Evolutionary conservation across 1,140 invertebrate genomes (phyloP).

Genomic region (Drosophila teissieri): DNA sequence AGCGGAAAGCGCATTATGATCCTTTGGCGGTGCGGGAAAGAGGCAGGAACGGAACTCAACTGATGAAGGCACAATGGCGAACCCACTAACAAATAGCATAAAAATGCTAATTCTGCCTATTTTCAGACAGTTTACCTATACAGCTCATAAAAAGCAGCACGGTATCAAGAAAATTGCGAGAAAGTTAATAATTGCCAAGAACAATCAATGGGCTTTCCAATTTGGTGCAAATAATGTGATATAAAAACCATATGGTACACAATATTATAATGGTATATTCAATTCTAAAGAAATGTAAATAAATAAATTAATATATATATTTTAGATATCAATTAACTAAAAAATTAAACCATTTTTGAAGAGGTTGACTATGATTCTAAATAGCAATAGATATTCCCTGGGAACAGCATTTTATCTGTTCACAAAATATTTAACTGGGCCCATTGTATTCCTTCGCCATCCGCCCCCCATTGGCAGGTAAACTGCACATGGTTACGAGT

Average conservation of each 20-base stretch:
- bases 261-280: too few species aligned
- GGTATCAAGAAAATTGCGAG: neutral
- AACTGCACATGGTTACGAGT: conserved; percentile 4
- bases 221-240: too few species aligned
- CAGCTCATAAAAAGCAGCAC: conserved; percentile 18
- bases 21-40: neutral
- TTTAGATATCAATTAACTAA: too few species aligned
- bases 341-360: too few species aligned
- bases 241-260: too few species aligned
- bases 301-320: too few species aligned
- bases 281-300: too few species aligned
- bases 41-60: conserved; percentile 8
- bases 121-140: conserved; percentile 33
- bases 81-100: conserved; percentile 34
- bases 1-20: conserved; percentile 26
- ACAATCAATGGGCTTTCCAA: neutral
- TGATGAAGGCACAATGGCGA: conserved; percentile 30
- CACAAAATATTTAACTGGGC: conserved; percentile 12
- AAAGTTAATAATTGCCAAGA: neutral
- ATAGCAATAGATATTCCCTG: neutral
- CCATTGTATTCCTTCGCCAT: conserved; percentile 54
- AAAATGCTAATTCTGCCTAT: conserved; percentile 39
- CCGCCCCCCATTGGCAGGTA: conserved; percentile 58
- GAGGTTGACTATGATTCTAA: neutral
- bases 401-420: neutral